These are phyloP conservation scores for Xestia ashworthii DNA, from an alignment of 2,888 invertebrate species.

Conservation along the genomic window DNA sequence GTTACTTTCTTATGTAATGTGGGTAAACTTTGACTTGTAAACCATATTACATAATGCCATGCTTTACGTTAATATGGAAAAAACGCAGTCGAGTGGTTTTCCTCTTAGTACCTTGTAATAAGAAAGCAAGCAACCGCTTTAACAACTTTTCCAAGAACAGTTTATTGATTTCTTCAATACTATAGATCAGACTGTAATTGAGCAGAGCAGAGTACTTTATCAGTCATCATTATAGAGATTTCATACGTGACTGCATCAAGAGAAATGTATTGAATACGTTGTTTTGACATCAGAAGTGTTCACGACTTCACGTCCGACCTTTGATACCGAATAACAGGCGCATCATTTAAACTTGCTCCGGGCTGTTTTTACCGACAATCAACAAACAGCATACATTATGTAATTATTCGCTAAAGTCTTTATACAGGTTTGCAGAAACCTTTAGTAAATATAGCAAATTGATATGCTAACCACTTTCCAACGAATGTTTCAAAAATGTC, in stretches of 20 bases:
- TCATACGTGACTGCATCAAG: slow-evolving; percentile 61
- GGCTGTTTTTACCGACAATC: slow-evolving; percentile 51
- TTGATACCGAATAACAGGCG: slow-evolving; percentile 51
- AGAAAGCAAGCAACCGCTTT: slow-evolving; percentile 40
- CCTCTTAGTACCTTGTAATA: slow-evolving; percentile 31
- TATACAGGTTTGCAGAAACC: slow-evolving; percentile 17
- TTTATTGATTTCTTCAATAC: slow-evolving; percentile 38
- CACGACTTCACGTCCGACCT: slow-evolving; percentile 68
- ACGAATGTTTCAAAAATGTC: not conserved
- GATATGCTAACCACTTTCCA: not conserved
- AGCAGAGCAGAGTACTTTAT: slow-evolving; percentile 38
- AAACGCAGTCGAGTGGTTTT: slow-evolving; percentile 48
- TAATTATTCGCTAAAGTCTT: slow-evolving; percentile 39
- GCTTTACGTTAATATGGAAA: slow-evolving; percentile 53
- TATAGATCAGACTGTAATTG: slow-evolving; percentile 38
- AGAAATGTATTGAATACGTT: slow-evolving; percentile 60
- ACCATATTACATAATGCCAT: slow-evolving; percentile 59
- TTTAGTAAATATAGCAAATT: not conserved
- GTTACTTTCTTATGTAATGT: slow-evolving; percentile 51
- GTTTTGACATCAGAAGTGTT: slow-evolving; percentile 60
- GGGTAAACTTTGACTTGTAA: slow-evolving; percentile 52
- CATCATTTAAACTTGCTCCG: slow-evolving; percentile 56
- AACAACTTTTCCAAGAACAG: slow-evolving; percentile 37
- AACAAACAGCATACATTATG: slow-evolving; percentile 45
- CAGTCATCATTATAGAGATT: slow-evolving; percentile 38